Evolutionary conservation across 2,113 vertebrate genomes (phyloP), one percentile per base, ranked within the genome.

Genomic region (Austrofundulus limnaeus): DNA sequence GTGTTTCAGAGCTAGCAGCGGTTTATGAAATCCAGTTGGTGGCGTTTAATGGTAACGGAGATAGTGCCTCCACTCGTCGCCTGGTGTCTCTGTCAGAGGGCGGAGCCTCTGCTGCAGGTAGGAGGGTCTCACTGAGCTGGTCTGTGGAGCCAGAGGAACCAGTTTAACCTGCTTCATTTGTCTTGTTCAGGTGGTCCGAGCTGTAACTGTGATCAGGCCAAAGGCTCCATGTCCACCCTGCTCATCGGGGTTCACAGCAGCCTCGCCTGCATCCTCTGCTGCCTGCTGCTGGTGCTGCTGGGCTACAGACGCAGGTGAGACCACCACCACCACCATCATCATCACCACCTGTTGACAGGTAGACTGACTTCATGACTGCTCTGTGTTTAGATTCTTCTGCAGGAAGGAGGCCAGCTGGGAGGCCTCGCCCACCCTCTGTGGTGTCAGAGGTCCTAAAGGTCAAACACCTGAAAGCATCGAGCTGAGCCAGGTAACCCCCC

Each of bases 211-310:
- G 28, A 82, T 11, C 82, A 64, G 48, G 64, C 80, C 0, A 43
- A 39, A 0, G 75, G 70, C 6, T 85, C 86, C 0, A 34, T 80
- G 21, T 83, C 89, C 0, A 82, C 90, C 3, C 75, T 91, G 4
- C 85, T 92, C 72, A 77, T 93, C 0, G 92, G 89, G 0, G 54
- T 92, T 25, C 92, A 90, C 51, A 81, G 91, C 7, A 85, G 90
- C 64, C 75, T 93, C 25, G 91, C 93, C 34, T 92, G 90, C 81
- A 86, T 92, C 63, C 84, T 93, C 31, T 78, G 92, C 82, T 93
- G 91, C 42, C 71, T 93, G 37, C 89, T 94, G 41, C 84, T 92
- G 78, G 63, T 93, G 66, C 80, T 92, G 72, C 85, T 94, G 19
- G 88, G 85, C 12, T 90, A 92, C 72, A 80, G 86, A 14, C 89